Percentiles rank a stretch among this genome's conserved stretches.
Evolutionary conservation across 2,797 vertebrate genomes (phyloP).

Genomic region (Pseudochirops cupreus): DNA sequence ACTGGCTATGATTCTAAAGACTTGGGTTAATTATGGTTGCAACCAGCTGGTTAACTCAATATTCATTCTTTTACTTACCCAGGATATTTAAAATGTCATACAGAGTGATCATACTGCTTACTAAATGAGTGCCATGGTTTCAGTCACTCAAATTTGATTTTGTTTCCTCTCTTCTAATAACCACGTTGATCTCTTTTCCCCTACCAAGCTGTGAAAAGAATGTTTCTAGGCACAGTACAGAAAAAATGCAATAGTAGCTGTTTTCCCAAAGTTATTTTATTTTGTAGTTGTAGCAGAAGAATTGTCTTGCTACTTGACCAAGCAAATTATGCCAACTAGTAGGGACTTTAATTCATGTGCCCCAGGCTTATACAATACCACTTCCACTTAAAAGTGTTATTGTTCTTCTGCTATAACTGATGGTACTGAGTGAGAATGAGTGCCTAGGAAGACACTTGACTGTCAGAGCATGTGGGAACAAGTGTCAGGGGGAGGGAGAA

Average conservation of each 20-base stretch:
- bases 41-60: background rate
- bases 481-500: background rate
- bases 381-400: slow-evolving; percentile 76
- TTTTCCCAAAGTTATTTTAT: slow-evolving; percentile 66
- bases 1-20: slow-evolving; percentile 65
- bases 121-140: slow-evolving; percentile 5
- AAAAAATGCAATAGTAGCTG: slow-evolving; percentile 54
- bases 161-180: slow-evolving; percentile 36
- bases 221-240: slow-evolving; percentile 29
- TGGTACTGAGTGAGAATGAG: slow-evolving; percentile 56
- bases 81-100: slow-evolving; percentile 11
- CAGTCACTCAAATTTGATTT: slow-evolving; percentile 3
- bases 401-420: slow-evolving; percentile 74
- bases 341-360: slow-evolving; percentile 83
- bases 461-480: background rate
- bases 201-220: background rate
- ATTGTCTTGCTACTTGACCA: slow-evolving; percentile 82
- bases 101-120: background rate
- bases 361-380: slow-evolving; percentile 81
- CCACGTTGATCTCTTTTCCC: background rate
- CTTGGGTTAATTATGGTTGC: background rate
- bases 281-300: slow-evolving; percentile 74
- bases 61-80: background rate
- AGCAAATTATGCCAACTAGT: slow-evolving; percentile 80
- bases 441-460: slow-evolving; percentile 53